A percentile compares a stretch with the other conserved stretches of the same genome.
Conservation (phyloP, 2,888 invertebrate genomes). For the Ligdia adustata region DNA sequence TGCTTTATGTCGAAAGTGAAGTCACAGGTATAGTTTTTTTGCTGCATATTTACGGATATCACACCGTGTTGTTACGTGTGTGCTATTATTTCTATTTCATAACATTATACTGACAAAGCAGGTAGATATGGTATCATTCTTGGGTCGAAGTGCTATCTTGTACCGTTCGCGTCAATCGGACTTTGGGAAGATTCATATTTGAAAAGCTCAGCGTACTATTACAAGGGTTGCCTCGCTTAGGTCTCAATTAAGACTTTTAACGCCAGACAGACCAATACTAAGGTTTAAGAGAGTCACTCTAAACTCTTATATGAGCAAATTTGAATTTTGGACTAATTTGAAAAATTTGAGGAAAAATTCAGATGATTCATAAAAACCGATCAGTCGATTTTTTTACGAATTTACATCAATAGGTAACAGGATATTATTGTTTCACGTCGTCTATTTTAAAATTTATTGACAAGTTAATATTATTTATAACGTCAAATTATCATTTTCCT, state of each 20-base stretch:
- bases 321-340: too few species aligned
- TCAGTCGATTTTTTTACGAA: too few species aligned
- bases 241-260: too few species aligned
- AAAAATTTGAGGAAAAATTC: too few species aligned
- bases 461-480: conserved; percentile 10
- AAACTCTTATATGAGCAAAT: too few species aligned
- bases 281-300: too few species aligned
- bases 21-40: conserved; percentile 70
- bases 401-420: too few species aligned
- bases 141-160: conserved; percentile 7
- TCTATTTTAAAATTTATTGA: conserved; percentile 9
- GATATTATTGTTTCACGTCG: neutral
- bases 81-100: conserved; percentile 60
- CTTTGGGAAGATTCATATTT: too few species aligned
- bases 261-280: too few species aligned
- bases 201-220: neutral
- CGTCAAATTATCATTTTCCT: conserved; percentile 8
- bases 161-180: neutral
- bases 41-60: conserved; percentile 59
- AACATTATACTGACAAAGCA: conserved; percentile 54
- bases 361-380: too few species aligned
- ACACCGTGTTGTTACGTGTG: conserved; percentile 62
- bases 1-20: conserved; percentile 28
- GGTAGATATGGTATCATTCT: conserved; percentile 46
- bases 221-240: too few species aligned